These are phyloP conservation scores for Trachops cirrhosus DNA, from an alignment of 2,797 vertebrate species.

Conservation along the genomic window DNA sequence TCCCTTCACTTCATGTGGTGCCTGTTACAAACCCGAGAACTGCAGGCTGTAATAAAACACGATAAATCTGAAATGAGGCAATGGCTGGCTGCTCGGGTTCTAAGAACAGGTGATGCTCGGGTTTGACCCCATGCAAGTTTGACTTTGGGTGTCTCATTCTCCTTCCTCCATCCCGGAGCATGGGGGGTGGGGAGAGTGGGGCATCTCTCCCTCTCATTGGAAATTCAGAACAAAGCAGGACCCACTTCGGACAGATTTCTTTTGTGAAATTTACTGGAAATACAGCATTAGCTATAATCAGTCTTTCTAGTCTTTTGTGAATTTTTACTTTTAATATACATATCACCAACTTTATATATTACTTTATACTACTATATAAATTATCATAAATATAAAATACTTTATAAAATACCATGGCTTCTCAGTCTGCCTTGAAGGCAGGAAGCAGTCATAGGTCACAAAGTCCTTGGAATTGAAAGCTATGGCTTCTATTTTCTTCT, in stretches of 20 bases:
- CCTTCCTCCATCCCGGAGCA: not conserved
- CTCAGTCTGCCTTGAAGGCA: not conserved
- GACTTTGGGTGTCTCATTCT: not conserved
- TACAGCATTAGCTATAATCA: not conserved
- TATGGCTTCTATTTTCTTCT: not conserved
- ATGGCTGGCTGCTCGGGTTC: not conserved
- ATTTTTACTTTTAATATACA: not conserved
- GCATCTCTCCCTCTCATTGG: not conserved
- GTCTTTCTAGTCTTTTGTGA: not conserved
- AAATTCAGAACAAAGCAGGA: not conserved
- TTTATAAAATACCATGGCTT: not conserved
- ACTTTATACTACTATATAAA: not conserved
- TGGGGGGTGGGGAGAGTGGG: fast-evolving
- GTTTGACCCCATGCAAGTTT: not conserved
- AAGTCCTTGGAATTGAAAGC: not conserved
- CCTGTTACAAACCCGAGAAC: not conserved
- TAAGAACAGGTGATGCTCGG: not conserved
- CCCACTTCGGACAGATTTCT: not conserved
- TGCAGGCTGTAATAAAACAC: not conserved
- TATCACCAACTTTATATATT: not conserved
- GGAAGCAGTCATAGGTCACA: not conserved
- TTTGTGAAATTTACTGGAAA: not conserved
- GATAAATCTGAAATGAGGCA: not conserved
- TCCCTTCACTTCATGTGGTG: not conserved
- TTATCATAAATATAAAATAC: not conserved